A percentile compares a stretch with the other conserved stretches of the same genome.
These are phyloP conservation scores for Biston betularia DNA, from an alignment of 2,888 invertebrate genomes.

Conservation along the genomic window DNA sequence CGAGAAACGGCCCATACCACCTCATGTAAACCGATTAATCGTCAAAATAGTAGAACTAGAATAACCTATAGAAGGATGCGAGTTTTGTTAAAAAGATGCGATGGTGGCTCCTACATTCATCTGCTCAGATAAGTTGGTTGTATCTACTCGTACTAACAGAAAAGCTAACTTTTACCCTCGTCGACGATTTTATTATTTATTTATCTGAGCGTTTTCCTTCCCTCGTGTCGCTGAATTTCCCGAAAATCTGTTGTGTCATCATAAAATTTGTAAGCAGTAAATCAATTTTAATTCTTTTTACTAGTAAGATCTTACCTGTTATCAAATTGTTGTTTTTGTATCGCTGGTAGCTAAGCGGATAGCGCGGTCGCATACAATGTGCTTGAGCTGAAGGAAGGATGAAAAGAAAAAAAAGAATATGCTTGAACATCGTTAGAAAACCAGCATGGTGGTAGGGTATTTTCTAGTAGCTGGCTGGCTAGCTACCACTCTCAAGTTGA, in stretches of 20 bases:
- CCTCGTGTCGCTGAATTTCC: slow-evolving; percentile 26
- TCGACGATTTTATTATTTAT: slow-evolving; percentile 33
- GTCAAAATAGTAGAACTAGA: not conserved
- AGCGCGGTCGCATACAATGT: no score
- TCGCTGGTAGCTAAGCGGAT: no score
- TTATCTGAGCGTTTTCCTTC: slow-evolving; percentile 30
- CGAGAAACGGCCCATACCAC: not conserved
- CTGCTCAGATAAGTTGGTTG: not conserved
- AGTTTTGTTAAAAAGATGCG: not conserved
- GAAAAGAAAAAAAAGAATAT: no score
- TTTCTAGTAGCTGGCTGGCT: no score
- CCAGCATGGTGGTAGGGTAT: no score
- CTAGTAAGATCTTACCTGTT: not conserved
- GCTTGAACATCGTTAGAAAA: no score
- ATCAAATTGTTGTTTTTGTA: no score
- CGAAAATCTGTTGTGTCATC: slow-evolving; percentile 29
- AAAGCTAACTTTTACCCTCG: slow-evolving; percentile 29
- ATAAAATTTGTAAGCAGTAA: slow-evolving; percentile 13
- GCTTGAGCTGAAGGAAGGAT: no score
- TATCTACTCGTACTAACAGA: slow-evolving; percentile 3
- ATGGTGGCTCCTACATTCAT: not conserved
- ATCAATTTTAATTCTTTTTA: not conserved
- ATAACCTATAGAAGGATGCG: not conserved
- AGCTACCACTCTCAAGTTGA: no score
- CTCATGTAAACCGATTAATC: not conserved